These are phyloP conservation scores for Rostratula benghalensis DNA, from an alignment of 2,113 vertebrate genomes.

Conservation along the genomic window DNA sequence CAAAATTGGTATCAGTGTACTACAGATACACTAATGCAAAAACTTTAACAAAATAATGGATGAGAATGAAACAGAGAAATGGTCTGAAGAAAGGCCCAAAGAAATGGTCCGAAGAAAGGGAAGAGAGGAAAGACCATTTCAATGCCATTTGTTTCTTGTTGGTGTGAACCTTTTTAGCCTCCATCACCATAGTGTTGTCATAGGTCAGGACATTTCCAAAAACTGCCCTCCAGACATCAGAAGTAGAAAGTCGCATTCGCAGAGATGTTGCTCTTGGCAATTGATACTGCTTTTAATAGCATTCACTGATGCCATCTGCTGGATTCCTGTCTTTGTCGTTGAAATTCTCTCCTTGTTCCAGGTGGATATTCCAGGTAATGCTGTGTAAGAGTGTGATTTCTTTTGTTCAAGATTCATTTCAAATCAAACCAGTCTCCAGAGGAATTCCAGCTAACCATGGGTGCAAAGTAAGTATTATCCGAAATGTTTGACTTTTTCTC, in stretches of 20 bases:
- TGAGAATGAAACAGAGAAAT: neutral
- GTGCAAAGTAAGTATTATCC: neutral
- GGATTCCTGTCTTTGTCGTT: slow-evolving; percentile 84
- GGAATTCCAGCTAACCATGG: neutral
- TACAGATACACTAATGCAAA: neutral
- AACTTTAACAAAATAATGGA: neutral
- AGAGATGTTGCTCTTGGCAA: slow-evolving; percentile 77
- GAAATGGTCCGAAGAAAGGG: neutral
- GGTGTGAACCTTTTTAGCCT: slow-evolving; percentile 80
- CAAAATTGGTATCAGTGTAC: neutral
- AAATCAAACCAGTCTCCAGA: neutral
- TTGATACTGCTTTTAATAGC: slow-evolving; percentile 78
- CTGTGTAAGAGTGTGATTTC: neutral
- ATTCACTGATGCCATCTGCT: slow-evolving; percentile 92
- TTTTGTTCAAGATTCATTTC: neutral
- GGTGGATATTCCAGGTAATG: slow-evolving; percentile 77
- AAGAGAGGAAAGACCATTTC: neutral
- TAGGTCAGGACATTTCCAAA: slow-evolving; percentile 80
- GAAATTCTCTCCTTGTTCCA: slow-evolving; percentile 79
- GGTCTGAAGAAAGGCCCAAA: rapidly evolving
- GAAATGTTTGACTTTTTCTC: neutral
- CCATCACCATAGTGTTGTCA: slow-evolving; percentile 76
- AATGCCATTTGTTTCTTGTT: neutral
- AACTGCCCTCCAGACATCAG: slow-evolving; percentile 74
- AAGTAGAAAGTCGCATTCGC: slow-evolving; percentile 73